Evolutionary conservation across 1,140 invertebrate species (phyloP), one percentile per base, ranked within the genome.

Genomic region (Aricia agestis): DNA sequence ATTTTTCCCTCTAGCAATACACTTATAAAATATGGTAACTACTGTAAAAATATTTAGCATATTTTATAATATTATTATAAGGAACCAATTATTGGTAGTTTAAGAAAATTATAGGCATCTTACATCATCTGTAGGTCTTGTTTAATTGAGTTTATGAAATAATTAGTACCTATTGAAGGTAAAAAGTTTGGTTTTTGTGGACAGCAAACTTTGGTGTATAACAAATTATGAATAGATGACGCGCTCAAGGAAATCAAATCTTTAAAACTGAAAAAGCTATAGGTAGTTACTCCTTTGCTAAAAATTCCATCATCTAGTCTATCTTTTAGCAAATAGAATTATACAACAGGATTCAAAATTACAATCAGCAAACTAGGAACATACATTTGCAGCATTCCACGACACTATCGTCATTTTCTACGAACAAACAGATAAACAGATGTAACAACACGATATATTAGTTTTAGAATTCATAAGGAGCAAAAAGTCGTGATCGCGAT

Each of bases 401-500:
- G 68, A 74, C 68, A 61, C 41, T 59, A 73, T 73, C 69, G 52
- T 61, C 69, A 68, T 71, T 69, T 71, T 63, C 68, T 42, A 69
- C 58, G 41, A 59, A 74, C 69, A 41, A 71, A 74, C 70, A 69
- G 57, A 74, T 66, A 70, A 68, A 71, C 69, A 74, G 67, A 74
- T 74, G 67, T 66, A 68, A 57, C 63, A 72, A 66, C 69, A 73
- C 72, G 66, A 69, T 71, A 67, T 68, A 74, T 72, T 67, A 45
- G 71, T 74, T 76, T 77, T 76, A 69, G 66, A 66, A 76, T 76
- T 78, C 73, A 71, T 78, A 77, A 73, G 72, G 63, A 71, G 57
- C 41, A 74, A 81, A 71, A 67, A 76, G 72, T 81, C 79, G 79
- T 81, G 79, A 81, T 77, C 74, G 67, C 71, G 74, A 72, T 72